Evolutionary conservation across 2,113 vertebrate species (phyloP).

Genomic region (Microtus pennsylvanicus): DNA sequence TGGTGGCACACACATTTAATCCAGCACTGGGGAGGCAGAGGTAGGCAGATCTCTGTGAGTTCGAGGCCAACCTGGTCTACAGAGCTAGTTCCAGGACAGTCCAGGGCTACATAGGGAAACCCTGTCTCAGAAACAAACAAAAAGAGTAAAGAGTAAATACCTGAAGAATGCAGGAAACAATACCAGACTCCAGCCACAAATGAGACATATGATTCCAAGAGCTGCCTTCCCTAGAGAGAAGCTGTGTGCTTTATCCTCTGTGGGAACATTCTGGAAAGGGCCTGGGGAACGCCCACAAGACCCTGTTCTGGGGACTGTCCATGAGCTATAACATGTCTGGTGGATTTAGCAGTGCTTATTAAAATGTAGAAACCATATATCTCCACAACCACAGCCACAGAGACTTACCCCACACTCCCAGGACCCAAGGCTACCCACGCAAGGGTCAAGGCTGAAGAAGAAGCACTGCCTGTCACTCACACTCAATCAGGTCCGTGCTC

Average conservation of each 20-base stretch:
- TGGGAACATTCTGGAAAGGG: not conserved
- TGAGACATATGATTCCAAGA: not conserved
- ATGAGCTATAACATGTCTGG: not conserved
- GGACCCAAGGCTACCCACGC: fast-evolving
- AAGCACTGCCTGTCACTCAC: not conserved
- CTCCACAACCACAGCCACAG: not conserved
- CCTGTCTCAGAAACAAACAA: not conserved
- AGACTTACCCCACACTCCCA: not conserved
- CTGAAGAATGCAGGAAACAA: not conserved
- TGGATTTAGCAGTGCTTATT: not conserved
- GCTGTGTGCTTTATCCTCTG: not conserved
- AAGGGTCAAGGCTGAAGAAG: not conserved
- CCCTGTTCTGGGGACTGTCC: not conserved
- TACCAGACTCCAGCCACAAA: not conserved
- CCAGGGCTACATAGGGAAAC: not conserved
- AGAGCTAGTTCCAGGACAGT: not conserved
- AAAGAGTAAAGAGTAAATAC: not conserved
- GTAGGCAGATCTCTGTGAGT: not conserved
- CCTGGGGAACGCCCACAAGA: not conserved
- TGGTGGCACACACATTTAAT: not conserved
- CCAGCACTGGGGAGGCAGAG: not conserved
- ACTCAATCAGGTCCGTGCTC: too few species aligned
- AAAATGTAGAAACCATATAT: not conserved
- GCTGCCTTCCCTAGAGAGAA: not conserved
- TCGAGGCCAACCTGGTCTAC: not conserved